phyloP scores from a whole-genome alignment of 2,113 vertebrate genomes.

The Cromileptes altivelis region DNA sequence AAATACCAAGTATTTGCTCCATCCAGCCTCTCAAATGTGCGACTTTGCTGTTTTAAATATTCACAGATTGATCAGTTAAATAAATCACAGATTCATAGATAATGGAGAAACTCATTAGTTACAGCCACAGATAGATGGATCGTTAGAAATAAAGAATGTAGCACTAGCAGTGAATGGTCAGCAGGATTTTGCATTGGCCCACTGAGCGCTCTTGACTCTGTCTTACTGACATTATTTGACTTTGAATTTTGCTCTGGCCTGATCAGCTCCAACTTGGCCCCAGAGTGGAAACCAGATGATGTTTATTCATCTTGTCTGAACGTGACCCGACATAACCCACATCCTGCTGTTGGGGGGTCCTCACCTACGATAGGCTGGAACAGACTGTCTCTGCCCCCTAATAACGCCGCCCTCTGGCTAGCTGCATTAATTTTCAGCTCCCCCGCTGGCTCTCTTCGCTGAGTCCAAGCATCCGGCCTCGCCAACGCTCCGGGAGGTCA shows the following conservation, averaged over 20 bases:
- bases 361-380: constrained; percentile 39
- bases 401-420: constrained; percentile 57
- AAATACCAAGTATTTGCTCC: neutral
- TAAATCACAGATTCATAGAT: neutral
- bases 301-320: constrained; percentile 69
- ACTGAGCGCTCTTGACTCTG: constrained; percentile 17
- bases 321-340: constrained; percentile 44
- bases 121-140: neutral
- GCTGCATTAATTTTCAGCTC: constrained; percentile 56
- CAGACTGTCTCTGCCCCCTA: constrained; percentile 39
- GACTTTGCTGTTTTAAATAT: neutral
- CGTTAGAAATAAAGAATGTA: neutral
- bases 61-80: too few relatives aligned
- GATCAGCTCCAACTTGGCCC: constrained; percentile 32
- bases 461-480: constrained; percentile 32
- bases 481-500: constrained; percentile 52
- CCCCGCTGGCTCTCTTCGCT: constrained; percentile 40
- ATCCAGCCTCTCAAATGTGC: neutral
- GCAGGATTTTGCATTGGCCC: neutral
- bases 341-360: constrained; percentile 49
- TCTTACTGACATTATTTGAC: constrained; percentile 53
- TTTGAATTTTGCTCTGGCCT: constrained; percentile 18
- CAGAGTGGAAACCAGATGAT: constrained; percentile 47
- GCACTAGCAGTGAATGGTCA: neutral
- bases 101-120: neutral